Percentiles rank a stretch among this genome's conserved stretches.
Evolutionary conservation across 1,140 invertebrate genomes (phyloP).

Genomic region (Eriosoma lanigerum): DNA sequence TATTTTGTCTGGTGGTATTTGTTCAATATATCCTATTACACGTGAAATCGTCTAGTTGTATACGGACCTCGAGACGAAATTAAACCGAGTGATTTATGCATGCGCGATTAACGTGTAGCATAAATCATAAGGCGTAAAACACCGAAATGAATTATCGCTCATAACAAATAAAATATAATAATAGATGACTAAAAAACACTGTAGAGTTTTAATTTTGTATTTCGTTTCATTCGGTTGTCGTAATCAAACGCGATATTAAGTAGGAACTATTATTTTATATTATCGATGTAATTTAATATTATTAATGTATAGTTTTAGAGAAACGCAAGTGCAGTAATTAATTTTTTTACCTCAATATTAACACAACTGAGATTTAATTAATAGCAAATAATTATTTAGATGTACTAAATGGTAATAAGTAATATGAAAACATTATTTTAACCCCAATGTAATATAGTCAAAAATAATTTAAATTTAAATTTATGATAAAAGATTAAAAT

Average conservation of each 20-base stretch:
- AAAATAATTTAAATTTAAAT: too few relatives aligned
- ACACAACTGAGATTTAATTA: too few relatives aligned
- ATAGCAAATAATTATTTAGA: too few relatives aligned
- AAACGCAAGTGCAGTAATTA: too few relatives aligned
- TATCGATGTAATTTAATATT: too few relatives aligned
- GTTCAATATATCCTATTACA: constrained; percentile 49
- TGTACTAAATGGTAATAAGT: too few relatives aligned
- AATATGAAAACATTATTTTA: too few relatives aligned
- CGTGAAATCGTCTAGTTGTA: constrained; percentile 29
- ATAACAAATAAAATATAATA: constrained; percentile 18
- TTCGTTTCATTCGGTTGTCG: neutral
- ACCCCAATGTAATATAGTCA: too few relatives aligned
- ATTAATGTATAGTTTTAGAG: too few relatives aligned
- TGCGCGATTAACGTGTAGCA: constrained; percentile 36
- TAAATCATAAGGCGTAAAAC: constrained; percentile 36
- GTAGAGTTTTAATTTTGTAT: neutral
- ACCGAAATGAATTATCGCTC: constrained; percentile 37
- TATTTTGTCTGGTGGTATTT: constrained; percentile 10
- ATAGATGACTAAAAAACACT: neutral
- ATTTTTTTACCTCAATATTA: too few relatives aligned
- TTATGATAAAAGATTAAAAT: too few relatives aligned
- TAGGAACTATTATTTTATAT: too few relatives aligned
- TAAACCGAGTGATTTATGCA: constrained; percentile 49
- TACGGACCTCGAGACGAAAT: constrained; percentile 25
- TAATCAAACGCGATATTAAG: neutral